A percentile compares a stretch with the other conserved stretches of the same genome.
Evolutionary conservation across 2,797 vertebrate genomes (phyloP).

Genomic region (Phrynocephalus forsythii): DNA sequence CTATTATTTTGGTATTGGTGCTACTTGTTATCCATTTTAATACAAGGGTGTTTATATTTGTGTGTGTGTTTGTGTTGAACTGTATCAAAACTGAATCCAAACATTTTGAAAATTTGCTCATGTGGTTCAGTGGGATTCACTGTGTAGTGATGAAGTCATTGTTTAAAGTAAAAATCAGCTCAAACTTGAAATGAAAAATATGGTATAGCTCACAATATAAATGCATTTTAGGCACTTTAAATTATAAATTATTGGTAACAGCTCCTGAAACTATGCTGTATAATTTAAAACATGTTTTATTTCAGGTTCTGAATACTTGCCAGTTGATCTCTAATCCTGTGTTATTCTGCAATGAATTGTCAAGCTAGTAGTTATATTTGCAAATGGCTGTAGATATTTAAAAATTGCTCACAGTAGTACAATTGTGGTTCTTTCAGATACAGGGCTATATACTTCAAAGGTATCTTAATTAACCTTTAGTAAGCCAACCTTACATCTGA

Average conservation of each 20-base stretch:
- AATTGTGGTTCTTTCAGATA: not conserved
- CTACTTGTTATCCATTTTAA: constrained; percentile 30
- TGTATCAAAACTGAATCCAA: constrained; percentile 33
- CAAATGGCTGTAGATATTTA: constrained; percentile 6
- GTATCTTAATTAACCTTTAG: constrained; percentile 26
- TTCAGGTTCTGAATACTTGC: constrained; percentile 46
- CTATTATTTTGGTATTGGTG: not conserved
- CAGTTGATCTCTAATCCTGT: constrained; percentile 42
- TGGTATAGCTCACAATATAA: constrained; percentile 41
- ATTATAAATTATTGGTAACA: constrained; percentile 72
- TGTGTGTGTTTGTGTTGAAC: not conserved
- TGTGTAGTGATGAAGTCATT: constrained; percentile 55
- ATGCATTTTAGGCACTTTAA: constrained; percentile 41
- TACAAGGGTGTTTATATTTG: not conserved
- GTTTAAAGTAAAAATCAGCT: constrained; percentile 69
- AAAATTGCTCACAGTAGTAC: not conserved
- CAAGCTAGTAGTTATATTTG: constrained; percentile 30
- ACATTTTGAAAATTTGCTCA: constrained; percentile 42
- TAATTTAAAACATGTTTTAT: constrained; percentile 53
- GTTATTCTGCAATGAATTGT: constrained; percentile 47
- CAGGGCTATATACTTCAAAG: not conserved
- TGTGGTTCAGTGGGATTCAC: constrained; percentile 27
- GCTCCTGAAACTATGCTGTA: constrained; percentile 63
- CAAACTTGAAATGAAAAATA: constrained; percentile 34
- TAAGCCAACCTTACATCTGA: not conserved